Evolutionary conservation across 2,113 vertebrate genomes (phyloP).

Genomic region (Spermophilus dauricus): DNA sequence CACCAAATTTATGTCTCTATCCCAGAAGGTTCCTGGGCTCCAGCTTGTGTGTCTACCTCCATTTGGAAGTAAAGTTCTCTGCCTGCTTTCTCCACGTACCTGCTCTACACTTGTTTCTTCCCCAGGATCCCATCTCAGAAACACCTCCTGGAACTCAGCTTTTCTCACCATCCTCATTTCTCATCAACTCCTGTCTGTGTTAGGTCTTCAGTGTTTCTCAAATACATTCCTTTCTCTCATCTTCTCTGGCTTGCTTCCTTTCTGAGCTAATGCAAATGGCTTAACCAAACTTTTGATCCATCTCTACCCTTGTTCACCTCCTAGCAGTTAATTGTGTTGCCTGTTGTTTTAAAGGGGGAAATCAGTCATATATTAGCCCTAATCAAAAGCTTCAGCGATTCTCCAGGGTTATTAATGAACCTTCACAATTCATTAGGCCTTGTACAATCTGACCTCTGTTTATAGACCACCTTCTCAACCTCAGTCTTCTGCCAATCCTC

Average conservation of each 20-base stretch:
- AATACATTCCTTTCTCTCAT: background rate
- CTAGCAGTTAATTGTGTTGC: background rate
- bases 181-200: background rate
- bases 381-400: background rate
- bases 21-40: background rate
- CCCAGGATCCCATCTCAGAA: background rate
- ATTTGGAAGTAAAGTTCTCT: background rate
- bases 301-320: background rate
- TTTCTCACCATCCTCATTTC: background rate
- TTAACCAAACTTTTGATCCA: background rate
- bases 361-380: background rate
- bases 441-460: too few species aligned
- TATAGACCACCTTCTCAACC: background rate
- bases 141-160: background rate
- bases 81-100: background rate
- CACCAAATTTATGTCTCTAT: background rate
- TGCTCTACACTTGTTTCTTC: background rate
- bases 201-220: background rate
- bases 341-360: background rate
- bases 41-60: too few species aligned
- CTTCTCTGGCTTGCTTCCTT: background rate
- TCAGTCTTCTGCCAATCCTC: background rate
- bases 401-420: background rate
- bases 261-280: background rate
- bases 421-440: background rate